Conservation (phyloP, 1,140 invertebrate species). For the Capitella teleta region DNA sequence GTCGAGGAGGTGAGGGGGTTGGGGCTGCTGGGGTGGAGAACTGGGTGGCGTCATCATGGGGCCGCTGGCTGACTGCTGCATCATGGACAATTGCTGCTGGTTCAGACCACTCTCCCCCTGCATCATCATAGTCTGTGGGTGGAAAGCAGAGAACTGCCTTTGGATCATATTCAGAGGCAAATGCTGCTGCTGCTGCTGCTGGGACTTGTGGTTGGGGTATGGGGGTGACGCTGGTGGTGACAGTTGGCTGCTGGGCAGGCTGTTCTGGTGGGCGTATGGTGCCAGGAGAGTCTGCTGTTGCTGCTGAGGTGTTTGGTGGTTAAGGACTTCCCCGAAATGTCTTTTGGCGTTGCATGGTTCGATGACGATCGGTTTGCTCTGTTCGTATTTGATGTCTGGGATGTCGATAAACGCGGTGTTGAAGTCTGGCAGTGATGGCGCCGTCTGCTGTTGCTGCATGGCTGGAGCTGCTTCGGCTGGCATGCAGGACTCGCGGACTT, state of each 20-base stretch:
- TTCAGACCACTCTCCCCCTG: constrained; percentile 5
- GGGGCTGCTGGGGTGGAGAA: too few relatives aligned
- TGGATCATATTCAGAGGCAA: not conserved
- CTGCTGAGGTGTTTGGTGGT: constrained; percentile 6
- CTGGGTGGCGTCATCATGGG: constrained; percentile 48
- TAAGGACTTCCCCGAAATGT: not conserved
- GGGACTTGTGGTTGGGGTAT: constrained; percentile 18
- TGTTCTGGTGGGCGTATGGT: not conserved
- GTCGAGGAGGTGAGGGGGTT: constrained; percentile 47
- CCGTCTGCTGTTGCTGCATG: constrained; percentile 19
- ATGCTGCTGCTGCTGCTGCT: constrained; percentile 14
- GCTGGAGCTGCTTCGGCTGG: constrained; percentile 13
- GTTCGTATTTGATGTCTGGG: constrained; percentile 36
- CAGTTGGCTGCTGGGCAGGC: constrained; percentile 18
- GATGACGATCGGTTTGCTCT: constrained; percentile 7
- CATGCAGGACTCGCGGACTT: constrained; percentile 18
- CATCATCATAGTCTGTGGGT: not conserved
- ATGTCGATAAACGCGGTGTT: constrained; percentile 36
- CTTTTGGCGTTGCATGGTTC: not conserved
- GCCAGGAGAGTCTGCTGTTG: constrained; percentile 15
- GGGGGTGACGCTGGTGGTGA: constrained; percentile 48
- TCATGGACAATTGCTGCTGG: constrained; percentile 11
- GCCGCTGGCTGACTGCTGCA: constrained; percentile 10
- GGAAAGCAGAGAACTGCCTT: not conserved
- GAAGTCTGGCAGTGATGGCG: constrained; percentile 29